These are phyloP conservation scores for Protonibea diacanthus DNA, from an alignment of 2,797 vertebrate genomes.

Conservation along the genomic window DNA sequence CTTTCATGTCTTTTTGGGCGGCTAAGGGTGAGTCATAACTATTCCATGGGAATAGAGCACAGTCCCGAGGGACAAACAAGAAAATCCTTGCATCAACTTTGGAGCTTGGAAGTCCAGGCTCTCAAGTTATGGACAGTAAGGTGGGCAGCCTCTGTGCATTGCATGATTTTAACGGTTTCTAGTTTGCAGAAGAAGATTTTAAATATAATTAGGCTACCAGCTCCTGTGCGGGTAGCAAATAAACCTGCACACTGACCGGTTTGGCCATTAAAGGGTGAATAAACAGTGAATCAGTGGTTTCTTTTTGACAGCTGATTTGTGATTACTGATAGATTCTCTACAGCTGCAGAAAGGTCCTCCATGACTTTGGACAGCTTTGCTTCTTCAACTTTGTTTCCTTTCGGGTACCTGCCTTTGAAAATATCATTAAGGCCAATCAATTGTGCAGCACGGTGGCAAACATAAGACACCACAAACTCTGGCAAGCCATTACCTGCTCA, in stretches of 20 bases:
- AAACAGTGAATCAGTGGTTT: background rate
- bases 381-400: constrained; percentile 36
- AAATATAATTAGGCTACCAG: background rate
- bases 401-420: constrained; percentile 46
- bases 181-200: background rate
- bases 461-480: constrained; percentile 32
- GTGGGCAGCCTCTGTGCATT: background rate
- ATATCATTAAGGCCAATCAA: constrained; percentile 68
- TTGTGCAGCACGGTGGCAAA: constrained; percentile 43
- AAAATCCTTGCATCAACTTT: background rate
- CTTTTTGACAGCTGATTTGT: constrained; percentile 21
- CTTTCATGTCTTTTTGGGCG: background rate
- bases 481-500: constrained; percentile 57
- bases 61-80: background rate
- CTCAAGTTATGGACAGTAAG: background rate
- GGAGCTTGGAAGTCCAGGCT: background rate
- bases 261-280: background rate
- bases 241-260: background rate
- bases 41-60: background rate
- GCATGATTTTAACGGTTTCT: background rate
- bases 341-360: background rate
- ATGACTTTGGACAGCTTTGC: constrained; percentile 29
- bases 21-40: background rate
- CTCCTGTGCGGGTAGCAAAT: background rate
- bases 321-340: constrained; percentile 6